Base-by-base conservation (phyloP, 1,140 invertebrate genomes). In the Euglossa dilemma region DNA sequence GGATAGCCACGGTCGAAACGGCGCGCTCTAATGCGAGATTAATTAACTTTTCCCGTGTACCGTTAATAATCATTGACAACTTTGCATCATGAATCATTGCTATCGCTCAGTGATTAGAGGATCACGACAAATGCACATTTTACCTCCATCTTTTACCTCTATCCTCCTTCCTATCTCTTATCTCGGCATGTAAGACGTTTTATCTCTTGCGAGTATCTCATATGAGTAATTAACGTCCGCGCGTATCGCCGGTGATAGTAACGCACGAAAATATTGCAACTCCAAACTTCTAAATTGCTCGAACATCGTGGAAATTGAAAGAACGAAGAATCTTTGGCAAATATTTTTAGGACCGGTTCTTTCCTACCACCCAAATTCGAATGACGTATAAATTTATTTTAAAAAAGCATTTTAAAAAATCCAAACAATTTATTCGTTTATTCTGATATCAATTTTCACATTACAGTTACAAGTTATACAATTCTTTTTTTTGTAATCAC, bases 101-200 rank as follows among this genome's bases (percentile, higher is more conserved):
- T 67, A 45, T 66, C 25, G 47, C 16, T 56, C 23, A 25, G 8
- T 56, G 50, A 36, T 77, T 66, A n/a, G 28, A 67, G 14, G n/a
- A 66, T 16, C n/a, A 20, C 47, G 45, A 54, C 20, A 77, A 77
- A 57, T 57, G 25, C 18, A 50, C 36, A 36, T 69, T 78, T 70
- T 28, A 57, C 23, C n/a, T 77, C 7, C 20, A 25, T 25, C n/a
- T 25, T 28, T 36, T 28, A 57, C 23, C n/a, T 77, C 7, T 28
- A 20, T 25, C n/a, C 45, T 28, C 14, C 20, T 56, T 77, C 16
- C 6, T 57, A 57, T 47, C 25, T 45, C 52, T 78, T 78, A 69
- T 70, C 76, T 78, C 7, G n/a, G 28, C 52, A 18, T 69, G 50
- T 78, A 45, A 69, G 36, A 47, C 11, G 43, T 54, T 20, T 23